These are phyloP conservation scores for Pao palembangensis DNA, from an alignment of 2,113 vertebrate genomes.

Conservation along the genomic window DNA sequence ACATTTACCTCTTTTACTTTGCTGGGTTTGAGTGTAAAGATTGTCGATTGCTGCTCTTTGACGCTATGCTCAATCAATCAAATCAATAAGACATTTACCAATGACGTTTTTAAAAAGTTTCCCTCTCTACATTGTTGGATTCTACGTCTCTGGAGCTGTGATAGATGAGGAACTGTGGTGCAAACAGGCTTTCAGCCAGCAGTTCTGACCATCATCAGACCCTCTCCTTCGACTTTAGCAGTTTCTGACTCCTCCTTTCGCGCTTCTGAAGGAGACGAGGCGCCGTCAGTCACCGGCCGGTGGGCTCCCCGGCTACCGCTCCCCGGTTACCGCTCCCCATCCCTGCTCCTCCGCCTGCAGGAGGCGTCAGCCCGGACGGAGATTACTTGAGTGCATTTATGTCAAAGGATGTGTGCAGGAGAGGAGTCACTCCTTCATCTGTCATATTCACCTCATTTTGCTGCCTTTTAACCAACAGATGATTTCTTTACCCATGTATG, in stretches of 20 bases:
- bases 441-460: constrained; percentile 51
- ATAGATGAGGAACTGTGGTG: constrained; percentile 17
- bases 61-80: constrained; percentile 57
- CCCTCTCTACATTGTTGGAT: constrained; percentile 39
- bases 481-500: constrained; percentile 51
- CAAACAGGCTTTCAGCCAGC: constrained; percentile 15
- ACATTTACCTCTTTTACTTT: constrained; percentile 65
- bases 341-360: constrained; percentile 24
- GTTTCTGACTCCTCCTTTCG: not conserved
- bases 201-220: constrained; percentile 44
- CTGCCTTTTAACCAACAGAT: constrained; percentile 59
- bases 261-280: constrained; percentile 39
- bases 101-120: constrained; percentile 35
- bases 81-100: constrained; percentile 38
- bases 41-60: constrained; percentile 58
- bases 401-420: constrained; percentile 25
- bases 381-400: constrained; percentile 29
- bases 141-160: constrained; percentile 25
- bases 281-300: constrained; percentile 40
- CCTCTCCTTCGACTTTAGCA: constrained; percentile 35
- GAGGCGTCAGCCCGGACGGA: constrained; percentile 27
- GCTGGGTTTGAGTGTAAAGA: constrained; percentile 53
- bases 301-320: constrained; percentile 50
- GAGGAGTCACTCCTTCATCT: constrained; percentile 24
- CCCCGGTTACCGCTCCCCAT: constrained; percentile 53